These are phyloP conservation scores for Celastrina argiolus DNA, from an alignment of 2,888 invertebrate genomes.

Conservation along the genomic window DNA sequence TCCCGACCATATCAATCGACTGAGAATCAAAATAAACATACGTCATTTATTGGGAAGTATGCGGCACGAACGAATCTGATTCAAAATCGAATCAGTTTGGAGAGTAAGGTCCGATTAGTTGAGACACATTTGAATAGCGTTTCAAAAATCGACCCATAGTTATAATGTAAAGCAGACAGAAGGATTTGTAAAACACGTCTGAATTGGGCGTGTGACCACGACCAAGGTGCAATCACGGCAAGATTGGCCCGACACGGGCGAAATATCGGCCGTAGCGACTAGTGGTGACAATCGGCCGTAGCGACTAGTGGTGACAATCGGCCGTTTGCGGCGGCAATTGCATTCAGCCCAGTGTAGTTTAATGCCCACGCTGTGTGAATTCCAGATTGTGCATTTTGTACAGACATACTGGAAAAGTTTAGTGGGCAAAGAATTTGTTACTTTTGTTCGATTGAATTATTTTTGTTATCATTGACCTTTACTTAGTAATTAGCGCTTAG, in stretches of 20 bases:
- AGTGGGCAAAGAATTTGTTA: no score
- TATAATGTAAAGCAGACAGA: conserved; percentile 17
- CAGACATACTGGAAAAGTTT: background rate
- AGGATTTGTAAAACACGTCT: conserved; percentile 28
- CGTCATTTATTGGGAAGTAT: no score
- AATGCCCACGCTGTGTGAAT: conserved; percentile 53
- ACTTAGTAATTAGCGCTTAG: no score
- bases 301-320: conserved; percentile 70
- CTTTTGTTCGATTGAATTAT: no score
- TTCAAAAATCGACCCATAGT: no score
- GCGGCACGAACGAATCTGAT: no score
- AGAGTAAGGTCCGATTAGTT: no score
- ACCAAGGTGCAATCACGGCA: conserved; percentile 41
- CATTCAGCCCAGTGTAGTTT: conserved; percentile 52
- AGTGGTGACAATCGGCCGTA: conserved; percentile 69
- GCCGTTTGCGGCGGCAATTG: conserved; percentile 67
- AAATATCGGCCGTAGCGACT: conserved; percentile 63
- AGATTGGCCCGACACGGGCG: conserved; percentile 47
- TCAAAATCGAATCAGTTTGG: no score
- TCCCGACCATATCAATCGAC: no score
- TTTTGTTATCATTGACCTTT: no score
- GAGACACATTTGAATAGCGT: no score
- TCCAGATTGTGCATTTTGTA: conserved; percentile 29
- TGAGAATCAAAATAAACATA: no score
- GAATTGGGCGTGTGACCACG: conserved; percentile 39